Evolutionary conservation across 2,888 invertebrate species (phyloP), one percentile per base, ranked within the genome.

Genomic region (Athrips mouffetella): DNA sequence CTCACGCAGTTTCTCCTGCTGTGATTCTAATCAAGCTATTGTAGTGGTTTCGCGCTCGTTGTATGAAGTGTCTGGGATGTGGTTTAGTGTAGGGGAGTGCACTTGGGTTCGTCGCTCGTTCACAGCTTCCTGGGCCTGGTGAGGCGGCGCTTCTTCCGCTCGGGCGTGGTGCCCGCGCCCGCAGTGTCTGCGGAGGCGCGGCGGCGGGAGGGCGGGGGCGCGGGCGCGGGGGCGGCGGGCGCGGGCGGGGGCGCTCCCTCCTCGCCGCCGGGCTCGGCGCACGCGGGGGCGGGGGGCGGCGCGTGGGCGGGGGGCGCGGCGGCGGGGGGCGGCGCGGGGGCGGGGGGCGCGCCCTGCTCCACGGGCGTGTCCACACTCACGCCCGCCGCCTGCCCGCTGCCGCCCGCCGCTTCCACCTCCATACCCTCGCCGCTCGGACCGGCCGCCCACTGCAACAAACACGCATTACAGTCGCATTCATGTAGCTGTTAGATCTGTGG

Each of bases 91-190:
- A 7, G 33, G 15, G 16, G 18, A 10, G 8, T 1, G 18, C 8
- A 13, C 13, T 8, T 15, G 8, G 16, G 33, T 7, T 15, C 1
- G 18, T 8, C 13, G 31, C 13, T 11, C 8, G 49, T 54, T 81
- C 73, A 86, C 29, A 86, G 82, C 65, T 89, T 89, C 62, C 89
- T 67, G 30, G 87, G 87, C 46, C 88, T 75, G 13, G 86, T 86
- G 58, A 88, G 78, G 48, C 89, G 83, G 16, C 89, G 80, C 63
- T 86, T 86, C 73, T 89, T 89, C 58, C 86, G 80, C 47, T 87
- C 88, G 37, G 87, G 88, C 25, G 88, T 82, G 56, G 58, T 11
- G 31, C 31, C 31, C 8, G 3, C 59, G 49, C 57, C 56, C 23
- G 65, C 55, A 48, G 72, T 65, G 65, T 80, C 79, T 42, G 77